Percentiles rank a stretch among this genome's conserved stretches.
Conservation (phyloP, 2,797 vertebrate genomes). For the Galagoides demidoff region DNA sequence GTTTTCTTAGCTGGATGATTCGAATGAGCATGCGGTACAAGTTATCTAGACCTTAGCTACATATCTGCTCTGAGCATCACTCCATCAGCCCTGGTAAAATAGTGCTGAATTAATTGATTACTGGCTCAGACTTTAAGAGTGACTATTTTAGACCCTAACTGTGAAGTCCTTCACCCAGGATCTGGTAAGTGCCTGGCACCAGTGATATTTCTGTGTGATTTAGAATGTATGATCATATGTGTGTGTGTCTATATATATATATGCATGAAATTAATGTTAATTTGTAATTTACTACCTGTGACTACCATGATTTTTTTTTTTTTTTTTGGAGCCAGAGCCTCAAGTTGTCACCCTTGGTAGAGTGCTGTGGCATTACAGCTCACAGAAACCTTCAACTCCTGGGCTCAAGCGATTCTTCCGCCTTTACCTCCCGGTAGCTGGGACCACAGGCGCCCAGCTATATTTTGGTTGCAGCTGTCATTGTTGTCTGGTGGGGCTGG, state of each 20-base stretch:
- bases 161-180: not conserved
- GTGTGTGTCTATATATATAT: too few relatives aligned
- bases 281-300: not conserved
- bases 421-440: too few relatives aligned
- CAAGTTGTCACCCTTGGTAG: too few relatives aligned
- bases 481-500: too few relatives aligned
- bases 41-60: not conserved
- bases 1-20: not conserved
- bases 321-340: not conserved
- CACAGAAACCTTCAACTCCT: too few relatives aligned
- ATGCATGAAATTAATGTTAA: not conserved
- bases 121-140: not conserved
- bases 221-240: not conserved
- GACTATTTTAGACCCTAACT: not conserved
- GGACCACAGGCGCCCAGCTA: too few relatives aligned
- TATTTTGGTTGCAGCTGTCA: too few relatives aligned
- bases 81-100: not conserved
- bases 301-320: not conserved
- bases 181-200: not conserved
- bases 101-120: not conserved
- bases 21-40: not conserved
- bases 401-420: too few relatives aligned
- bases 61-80: not conserved
- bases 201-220: not conserved
- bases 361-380: too few relatives aligned